These are phyloP conservation scores for Chrysina gloriosa DNA, from an alignment of 2,888 invertebrate species.

Conservation along the genomic window DNA sequence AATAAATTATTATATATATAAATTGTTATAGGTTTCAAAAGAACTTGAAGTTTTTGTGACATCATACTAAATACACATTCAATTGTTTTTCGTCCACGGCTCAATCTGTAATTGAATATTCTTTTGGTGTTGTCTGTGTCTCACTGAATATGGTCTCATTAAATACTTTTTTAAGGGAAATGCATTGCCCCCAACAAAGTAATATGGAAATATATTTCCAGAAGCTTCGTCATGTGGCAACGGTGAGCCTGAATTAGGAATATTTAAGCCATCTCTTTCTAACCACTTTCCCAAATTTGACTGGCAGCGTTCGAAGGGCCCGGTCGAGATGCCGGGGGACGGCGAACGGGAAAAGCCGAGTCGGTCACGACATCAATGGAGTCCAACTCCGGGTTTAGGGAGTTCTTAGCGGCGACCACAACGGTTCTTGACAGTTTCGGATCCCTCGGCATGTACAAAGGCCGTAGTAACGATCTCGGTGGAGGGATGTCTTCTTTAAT, in stretches of 20 bases:
- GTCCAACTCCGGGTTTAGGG: no score
- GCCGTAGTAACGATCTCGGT: no score
- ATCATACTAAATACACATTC: slow-evolving; percentile 44
- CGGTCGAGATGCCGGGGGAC: no score
- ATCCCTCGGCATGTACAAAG: no score
- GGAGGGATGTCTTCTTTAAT: no score
- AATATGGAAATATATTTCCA: slow-evolving; percentile 25
- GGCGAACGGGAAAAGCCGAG: no score
- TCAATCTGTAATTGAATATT: slow-evolving; percentile 11
- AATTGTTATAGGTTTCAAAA: slow-evolving; percentile 26
- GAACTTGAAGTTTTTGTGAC: slow-evolving; percentile 25
- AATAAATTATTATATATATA: slow-evolving; percentile 11
- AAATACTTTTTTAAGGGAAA: slow-evolving; percentile 32
- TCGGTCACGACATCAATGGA: no score
- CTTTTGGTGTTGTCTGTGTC: slow-evolving; percentile 24
- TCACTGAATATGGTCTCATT: slow-evolving; percentile 20
- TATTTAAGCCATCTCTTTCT: slow-evolving; percentile 32
- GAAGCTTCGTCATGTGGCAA: slow-evolving; percentile 23
- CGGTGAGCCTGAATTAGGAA: slow-evolving; percentile 18
- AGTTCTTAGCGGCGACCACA: no score
- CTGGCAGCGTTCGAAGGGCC: no score
- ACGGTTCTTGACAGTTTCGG: no score
- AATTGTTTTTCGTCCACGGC: slow-evolving; percentile 23
- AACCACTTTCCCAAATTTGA: no score
- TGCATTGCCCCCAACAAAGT: slow-evolving; percentile 36